phyloP scores from a whole-genome alignment of 2,797 vertebrate species.

The Propithecus perrieri region DNA sequence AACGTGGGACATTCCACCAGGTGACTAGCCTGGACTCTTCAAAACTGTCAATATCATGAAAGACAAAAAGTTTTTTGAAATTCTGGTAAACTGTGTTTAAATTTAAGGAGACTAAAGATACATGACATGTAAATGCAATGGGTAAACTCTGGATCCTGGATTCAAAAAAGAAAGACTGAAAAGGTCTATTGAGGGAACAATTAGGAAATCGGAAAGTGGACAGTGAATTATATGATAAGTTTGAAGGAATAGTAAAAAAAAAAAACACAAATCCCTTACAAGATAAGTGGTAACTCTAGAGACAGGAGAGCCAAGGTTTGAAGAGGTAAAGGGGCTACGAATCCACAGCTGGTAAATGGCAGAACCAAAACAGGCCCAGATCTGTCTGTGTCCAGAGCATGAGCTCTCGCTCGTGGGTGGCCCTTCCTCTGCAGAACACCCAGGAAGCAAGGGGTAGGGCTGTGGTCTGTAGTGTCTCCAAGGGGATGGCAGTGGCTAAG shows the following conservation, averaged over 20 bases:
- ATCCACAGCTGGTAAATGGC: not conserved
- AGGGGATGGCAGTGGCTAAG: not conserved
- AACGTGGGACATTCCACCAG: not conserved
- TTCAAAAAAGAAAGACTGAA: not conserved
- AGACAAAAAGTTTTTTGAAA: not conserved
- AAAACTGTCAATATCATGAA: not conserved
- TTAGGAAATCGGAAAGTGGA: not conserved
- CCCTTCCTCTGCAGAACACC: not conserved
- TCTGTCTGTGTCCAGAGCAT: not conserved
- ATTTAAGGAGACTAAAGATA: conserved; percentile 1
- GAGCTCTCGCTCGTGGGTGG: not conserved
- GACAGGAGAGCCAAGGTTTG: not conserved
- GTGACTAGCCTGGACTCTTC: not conserved
- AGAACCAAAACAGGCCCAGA: not conserved
- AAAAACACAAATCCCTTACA: not conserved
- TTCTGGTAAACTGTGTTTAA: not conserved
- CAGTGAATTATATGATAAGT: not conserved
- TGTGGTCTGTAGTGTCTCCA: not conserved
- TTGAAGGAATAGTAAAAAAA: not conserved
- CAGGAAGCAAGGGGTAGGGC: not conserved
- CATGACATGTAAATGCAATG: not conserved
- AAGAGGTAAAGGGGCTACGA: not conserved
- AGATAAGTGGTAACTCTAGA: not conserved
- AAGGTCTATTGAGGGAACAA: not conserved
- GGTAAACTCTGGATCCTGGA: not conserved